Conservation (phyloP, 2,888 invertebrate genomes). For the Dasysyrphus albostriatus region DNA sequence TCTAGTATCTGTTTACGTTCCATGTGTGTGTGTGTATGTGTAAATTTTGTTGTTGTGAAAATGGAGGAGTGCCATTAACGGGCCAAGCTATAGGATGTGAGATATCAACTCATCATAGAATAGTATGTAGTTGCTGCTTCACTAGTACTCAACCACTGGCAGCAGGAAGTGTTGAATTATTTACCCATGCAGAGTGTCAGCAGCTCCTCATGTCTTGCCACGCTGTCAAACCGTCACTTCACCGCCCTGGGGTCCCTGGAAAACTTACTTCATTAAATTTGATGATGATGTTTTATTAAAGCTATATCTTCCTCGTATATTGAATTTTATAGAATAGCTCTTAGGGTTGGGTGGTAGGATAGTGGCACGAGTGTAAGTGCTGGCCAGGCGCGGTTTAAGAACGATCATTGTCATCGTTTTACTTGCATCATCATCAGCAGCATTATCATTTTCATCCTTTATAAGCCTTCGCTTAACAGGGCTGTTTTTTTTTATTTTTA, state of each 20-base stretch:
- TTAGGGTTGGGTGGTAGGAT: conserved; percentile 6
- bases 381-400: conserved; percentile 56
- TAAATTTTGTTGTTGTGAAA: conserved; percentile 18
- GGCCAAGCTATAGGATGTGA: conserved; percentile 30
- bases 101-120: conserved; percentile 52
- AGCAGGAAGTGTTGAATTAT: conserved; percentile 76
- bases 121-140: conserved; percentile 38
- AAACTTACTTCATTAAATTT: conserved; percentile 76
- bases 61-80: conserved; percentile 35
- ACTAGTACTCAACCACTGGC: conserved; percentile 51
- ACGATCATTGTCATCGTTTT: conserved; percentile 66
- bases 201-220: conserved; percentile 73
- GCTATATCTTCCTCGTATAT: conserved; percentile 69
- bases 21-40: conserved; percentile 36
- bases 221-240: conserved; percentile 74
- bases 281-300: conserved; percentile 76
- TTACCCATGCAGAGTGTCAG: conserved; percentile 75
- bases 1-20: conserved; percentile 72
- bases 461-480: neutral
- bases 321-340: conserved; percentile 73
- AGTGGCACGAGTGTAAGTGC: neutral
- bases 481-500: neutral
- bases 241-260: conserved; percentile 71
- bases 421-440: conserved; percentile 19
- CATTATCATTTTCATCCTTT: conserved; percentile 33